A percentile compares a stretch with the other conserved stretches of the same genome.
Conservation (phyloP, 2,888 invertebrate species). For the Drosophila hamatofila region DNA sequence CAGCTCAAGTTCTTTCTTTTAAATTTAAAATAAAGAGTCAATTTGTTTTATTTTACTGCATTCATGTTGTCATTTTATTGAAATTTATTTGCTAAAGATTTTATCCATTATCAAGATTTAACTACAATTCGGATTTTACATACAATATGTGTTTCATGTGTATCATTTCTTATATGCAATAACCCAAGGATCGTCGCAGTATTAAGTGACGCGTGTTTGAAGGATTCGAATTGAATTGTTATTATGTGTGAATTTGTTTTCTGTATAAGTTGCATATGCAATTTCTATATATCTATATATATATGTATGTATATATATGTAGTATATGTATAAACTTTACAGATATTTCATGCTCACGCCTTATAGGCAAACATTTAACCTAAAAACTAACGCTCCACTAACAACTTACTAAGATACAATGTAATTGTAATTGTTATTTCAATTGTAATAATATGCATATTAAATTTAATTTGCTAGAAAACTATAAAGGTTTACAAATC, state of each 20-base stretch:
- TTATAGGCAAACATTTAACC: slow-evolving; percentile 61
- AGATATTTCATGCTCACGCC: slow-evolving; percentile 63
- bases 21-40: not conserved
- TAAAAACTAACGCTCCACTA: slow-evolving; percentile 62
- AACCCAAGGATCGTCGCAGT: slow-evolving; percentile 20
- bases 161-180: slow-evolving; percentile 17
- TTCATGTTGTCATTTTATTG: slow-evolving; percentile 62
- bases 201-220: slow-evolving; percentile 23
- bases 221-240: slow-evolving; percentile 44
- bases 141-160: slow-evolving; percentile 37
- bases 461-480: slow-evolving; percentile 54
- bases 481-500: slow-evolving; percentile 51
- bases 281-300: slow-evolving; percentile 44
- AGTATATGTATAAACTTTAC: slow-evolving; percentile 62
- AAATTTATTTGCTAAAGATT: slow-evolving; percentile 76
- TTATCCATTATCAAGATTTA: slow-evolving; percentile 73
- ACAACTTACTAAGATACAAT: slow-evolving; percentile 60
- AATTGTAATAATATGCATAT: slow-evolving; percentile 40
- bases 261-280: slow-evolving; percentile 33
- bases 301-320: slow-evolving; percentile 46
- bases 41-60: slow-evolving; percentile 47
- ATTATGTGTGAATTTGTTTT: slow-evolving; percentile 28
- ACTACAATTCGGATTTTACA: slow-evolving; percentile 76
- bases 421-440: slow-evolving; percentile 40
- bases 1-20: rapidly evolving